phyloP scores from a whole-genome alignment of 2,797 vertebrate species.

The Poecilia velifera region DNA sequence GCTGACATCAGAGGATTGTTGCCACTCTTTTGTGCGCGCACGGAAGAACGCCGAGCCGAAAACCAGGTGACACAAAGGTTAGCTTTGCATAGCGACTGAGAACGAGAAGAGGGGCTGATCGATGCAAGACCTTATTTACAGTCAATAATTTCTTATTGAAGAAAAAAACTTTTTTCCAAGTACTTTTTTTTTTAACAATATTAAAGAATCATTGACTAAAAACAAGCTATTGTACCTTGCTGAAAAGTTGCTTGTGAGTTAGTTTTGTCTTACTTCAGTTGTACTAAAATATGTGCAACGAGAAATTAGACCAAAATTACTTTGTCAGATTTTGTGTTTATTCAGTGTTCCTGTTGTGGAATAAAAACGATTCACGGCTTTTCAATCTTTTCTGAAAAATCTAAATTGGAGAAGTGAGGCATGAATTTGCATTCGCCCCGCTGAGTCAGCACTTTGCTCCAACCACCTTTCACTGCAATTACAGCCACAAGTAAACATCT shows the following conservation, averaged over 20 bases:
- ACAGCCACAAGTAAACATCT: background rate
- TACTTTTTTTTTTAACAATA: too few relatives aligned
- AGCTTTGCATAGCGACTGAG: slow-evolving; percentile 1
- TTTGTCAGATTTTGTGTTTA: too few relatives aligned
- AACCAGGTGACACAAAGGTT: background rate
- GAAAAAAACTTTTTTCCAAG: too few relatives aligned
- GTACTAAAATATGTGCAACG: too few relatives aligned
- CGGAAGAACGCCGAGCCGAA: background rate
- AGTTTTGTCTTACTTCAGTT: too few relatives aligned
- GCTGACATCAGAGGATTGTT: background rate
- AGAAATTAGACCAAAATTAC: too few relatives aligned
- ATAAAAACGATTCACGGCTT: background rate
- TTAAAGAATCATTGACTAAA: too few relatives aligned
- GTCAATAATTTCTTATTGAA: too few relatives aligned
- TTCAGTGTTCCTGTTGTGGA: background rate
- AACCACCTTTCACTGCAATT: background rate
- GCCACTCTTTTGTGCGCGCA: background rate
- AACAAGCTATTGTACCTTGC: too few relatives aligned
- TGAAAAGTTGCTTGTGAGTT: too few relatives aligned
- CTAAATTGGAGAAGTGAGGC: background rate
- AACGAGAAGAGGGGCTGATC: background rate
- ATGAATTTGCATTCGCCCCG: background rate
- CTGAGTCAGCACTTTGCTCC: background rate
- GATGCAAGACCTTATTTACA: too few relatives aligned
- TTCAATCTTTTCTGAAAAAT: background rate